Percentiles rank a stretch among this genome's conserved stretches.
Conservation (phyloP, 2,113 vertebrate species). For the Lophochroa leadbeateri region DNA sequence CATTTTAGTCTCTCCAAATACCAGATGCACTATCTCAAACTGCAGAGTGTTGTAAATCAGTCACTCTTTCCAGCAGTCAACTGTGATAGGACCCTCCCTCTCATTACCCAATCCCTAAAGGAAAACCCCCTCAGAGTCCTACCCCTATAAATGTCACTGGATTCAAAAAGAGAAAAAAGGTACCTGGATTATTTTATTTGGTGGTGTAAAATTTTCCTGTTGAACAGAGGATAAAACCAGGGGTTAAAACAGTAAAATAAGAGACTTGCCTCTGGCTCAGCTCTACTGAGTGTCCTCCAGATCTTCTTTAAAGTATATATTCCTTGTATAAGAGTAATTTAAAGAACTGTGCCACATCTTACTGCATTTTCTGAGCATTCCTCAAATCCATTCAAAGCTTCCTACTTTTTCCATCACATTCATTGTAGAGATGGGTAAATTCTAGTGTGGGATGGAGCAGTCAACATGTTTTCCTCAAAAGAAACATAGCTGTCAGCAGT, state of each 20-base stretch:
- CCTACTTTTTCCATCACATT: background rate
- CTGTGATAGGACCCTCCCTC: background rate
- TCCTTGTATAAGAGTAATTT: background rate
- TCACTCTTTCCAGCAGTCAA: background rate
- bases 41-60: background rate
- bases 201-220: background rate
- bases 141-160: background rate
- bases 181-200: background rate
- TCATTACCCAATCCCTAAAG: background rate
- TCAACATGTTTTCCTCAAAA: background rate
- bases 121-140: background rate
- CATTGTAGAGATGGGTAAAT: background rate
- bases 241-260: background rate
- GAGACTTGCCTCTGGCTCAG: background rate
- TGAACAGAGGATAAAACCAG: background rate
- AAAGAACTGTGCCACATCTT: background rate
- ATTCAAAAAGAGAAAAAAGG: background rate
- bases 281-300: background rate
- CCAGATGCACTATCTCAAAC: background rate
- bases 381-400: background rate
- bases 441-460: background rate
- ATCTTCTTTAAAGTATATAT: background rate
- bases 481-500: background rate
- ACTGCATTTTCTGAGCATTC: background rate
- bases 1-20: background rate